Percentiles rank a stretch among this genome's conserved stretches.
These are phyloP conservation scores for Elephas maximus DNA, from an alignment of 2,113 vertebrate species.

Conservation along the genomic window DNA sequence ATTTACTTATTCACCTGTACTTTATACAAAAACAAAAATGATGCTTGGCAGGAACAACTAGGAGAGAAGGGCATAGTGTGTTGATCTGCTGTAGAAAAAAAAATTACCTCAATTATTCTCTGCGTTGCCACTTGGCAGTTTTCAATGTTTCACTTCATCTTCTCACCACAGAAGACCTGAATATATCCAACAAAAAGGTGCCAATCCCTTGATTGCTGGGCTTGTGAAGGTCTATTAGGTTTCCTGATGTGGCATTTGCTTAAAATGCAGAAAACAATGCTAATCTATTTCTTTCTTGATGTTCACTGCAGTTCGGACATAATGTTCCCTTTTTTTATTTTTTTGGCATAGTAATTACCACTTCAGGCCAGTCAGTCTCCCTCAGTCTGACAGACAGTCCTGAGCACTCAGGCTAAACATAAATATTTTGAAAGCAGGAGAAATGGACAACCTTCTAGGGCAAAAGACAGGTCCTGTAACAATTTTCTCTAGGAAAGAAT, in stretches of 20 bases:
- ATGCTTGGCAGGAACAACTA: neutral
- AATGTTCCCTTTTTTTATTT: neutral
- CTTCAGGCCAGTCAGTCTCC: neutral
- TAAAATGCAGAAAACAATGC: neutral
- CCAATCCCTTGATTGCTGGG: neutral
- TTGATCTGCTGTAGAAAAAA: neutral
- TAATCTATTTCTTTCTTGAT: slow-evolving; percentile 1
- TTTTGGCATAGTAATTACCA: neutral
- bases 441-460: neutral
- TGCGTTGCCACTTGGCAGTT: neutral
- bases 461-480: neutral
- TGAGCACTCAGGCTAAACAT: neutral
- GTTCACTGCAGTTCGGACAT: neutral
- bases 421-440: slow-evolving; percentile 2
- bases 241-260: neutral
- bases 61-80: neutral
- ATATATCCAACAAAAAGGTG: neutral
- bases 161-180: neutral
- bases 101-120: neutral
- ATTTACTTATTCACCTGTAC: neutral
- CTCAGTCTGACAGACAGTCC: neutral
- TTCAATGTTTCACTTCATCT: slow-evolving; percentile 8
- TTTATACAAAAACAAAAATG: slow-evolving; percentile 20
- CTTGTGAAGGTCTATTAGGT: neutral
- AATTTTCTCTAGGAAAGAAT: neutral